phyloP scores from a whole-genome alignment of 1,140 invertebrate species.

The Campoletis sonorensis region DNA sequence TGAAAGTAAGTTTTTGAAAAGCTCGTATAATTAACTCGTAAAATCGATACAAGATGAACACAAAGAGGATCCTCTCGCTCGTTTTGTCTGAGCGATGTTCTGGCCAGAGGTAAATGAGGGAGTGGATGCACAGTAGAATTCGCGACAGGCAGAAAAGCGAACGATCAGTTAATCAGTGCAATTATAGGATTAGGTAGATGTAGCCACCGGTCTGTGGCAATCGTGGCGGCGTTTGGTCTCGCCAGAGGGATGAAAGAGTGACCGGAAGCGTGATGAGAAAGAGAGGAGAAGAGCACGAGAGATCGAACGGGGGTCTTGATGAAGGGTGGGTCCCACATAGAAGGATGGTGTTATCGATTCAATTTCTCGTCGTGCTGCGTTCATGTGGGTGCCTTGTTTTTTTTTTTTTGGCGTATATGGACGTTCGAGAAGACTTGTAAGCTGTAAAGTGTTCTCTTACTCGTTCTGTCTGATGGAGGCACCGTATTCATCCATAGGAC shows the following conservation, averaged over 20 bases:
- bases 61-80: background rate
- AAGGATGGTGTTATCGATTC: slow-evolving; percentile 53
- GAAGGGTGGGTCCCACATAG: slow-evolving; percentile 17
- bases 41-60: background rate
- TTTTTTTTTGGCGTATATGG: background rate
- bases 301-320: slow-evolving; percentile 24
- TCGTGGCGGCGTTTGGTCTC: slow-evolving; percentile 45
- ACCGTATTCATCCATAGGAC: no score
- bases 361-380: slow-evolving; percentile 47
- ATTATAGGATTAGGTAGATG: slow-evolving; percentile 58
- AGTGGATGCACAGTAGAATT: background rate
- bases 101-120: slow-evolving; percentile 12
- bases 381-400: background rate
- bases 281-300: background rate
- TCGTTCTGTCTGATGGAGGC: background rate
- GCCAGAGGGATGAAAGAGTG: slow-evolving; percentile 23
- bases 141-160: slow-evolving; percentile 23
- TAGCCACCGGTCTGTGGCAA: slow-evolving; percentile 35
- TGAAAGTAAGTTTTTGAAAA: background rate
- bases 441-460: background rate
- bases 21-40: background rate
- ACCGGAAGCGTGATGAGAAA: background rate
- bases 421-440: slow-evolving; percentile 15
- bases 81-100: background rate
- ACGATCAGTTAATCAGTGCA: slow-evolving; percentile 57